These are phyloP conservation scores for Pyralis farinalis DNA, from an alignment of 2,888 invertebrate genomes.

Conservation along the genomic window DNA sequence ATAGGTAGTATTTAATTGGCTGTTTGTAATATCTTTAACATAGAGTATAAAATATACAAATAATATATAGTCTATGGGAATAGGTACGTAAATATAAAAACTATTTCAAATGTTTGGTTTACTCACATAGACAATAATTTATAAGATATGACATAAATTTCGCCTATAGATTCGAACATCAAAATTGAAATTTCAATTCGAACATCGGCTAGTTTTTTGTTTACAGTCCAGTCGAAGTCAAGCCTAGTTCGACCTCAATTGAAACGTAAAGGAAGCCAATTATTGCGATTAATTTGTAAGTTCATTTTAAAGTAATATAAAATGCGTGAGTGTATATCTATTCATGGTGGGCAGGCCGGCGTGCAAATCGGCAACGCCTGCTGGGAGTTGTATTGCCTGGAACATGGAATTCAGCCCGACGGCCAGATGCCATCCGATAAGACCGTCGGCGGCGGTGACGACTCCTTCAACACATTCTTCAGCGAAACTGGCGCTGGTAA, in stretches of 20 bases:
- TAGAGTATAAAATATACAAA: too few species aligned
- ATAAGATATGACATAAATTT: too few species aligned
- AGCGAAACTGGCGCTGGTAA: conserved; percentile 97
- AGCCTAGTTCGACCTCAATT: too few species aligned
- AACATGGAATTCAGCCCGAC: conserved; percentile 91
- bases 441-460: conserved; percentile 91
- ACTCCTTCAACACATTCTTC: conserved; percentile 97
- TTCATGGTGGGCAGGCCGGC: conserved; percentile 80
- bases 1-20: too few species aligned
- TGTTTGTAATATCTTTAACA: too few species aligned
- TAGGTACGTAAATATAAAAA: too few species aligned
- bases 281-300: conserved; percentile 8
- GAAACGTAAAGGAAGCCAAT: too few species aligned
- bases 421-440: conserved; percentile 93
- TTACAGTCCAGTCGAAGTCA: too few species aligned
- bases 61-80: too few species aligned
- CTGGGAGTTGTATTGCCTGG: conserved; percentile 92
- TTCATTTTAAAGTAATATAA: conserved; percentile 18
- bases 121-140: too few species aligned
- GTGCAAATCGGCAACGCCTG: conserved; percentile 94
- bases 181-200: neutral
- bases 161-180: neutral
- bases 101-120: too few species aligned
- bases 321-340: conserved; percentile 76
- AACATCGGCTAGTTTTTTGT: too few species aligned